Evolutionary conservation across 1,140 invertebrate species (phyloP).

Genomic region (Pseudomyrmex pallidus): DNA sequence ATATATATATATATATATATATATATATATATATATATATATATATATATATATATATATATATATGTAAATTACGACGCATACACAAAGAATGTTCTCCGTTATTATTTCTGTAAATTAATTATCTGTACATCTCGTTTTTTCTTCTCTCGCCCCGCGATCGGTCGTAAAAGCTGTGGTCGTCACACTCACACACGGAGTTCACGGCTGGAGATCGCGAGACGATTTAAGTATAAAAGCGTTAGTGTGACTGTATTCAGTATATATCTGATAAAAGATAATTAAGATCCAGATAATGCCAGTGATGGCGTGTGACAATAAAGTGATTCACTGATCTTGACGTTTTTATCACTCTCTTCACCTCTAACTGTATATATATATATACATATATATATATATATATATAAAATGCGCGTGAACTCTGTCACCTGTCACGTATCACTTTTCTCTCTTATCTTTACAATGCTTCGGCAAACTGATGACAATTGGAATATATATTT

Average conservation of each 20-base stretch:
- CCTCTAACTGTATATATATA: neutral
- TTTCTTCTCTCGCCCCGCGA: neutral
- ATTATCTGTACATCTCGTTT: neutral
- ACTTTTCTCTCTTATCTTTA: too few species aligned
- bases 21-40: neutral
- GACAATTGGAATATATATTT: too few species aligned
- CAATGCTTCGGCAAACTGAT: too few species aligned
- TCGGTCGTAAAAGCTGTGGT: slow-evolving; percentile 7
- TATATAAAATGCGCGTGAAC: too few species aligned
- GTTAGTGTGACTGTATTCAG: slow-evolving; percentile 84
- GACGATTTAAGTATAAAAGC: slow-evolving; percentile 79
- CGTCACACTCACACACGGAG: slow-evolving; percentile 62
- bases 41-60: neutral
- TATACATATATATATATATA: too few species aligned
- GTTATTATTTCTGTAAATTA: slow-evolving; percentile 27
- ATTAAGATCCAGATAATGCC: slow-evolving; percentile 77
- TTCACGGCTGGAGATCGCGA: slow-evolving; percentile 77
- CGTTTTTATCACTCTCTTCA: slow-evolving; percentile 71
- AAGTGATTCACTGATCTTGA: slow-evolving; percentile 84
- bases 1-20: too few species aligned
- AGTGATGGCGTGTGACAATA: slow-evolving; percentile 85
- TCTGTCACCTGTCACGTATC: too few species aligned
- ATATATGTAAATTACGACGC: neutral
- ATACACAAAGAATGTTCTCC: slow-evolving; percentile 13
- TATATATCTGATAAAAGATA: slow-evolving; percentile 84